Conservation (phyloP, 2,113 vertebrate genomes). For the Phylloscopus whistleri region DNA sequence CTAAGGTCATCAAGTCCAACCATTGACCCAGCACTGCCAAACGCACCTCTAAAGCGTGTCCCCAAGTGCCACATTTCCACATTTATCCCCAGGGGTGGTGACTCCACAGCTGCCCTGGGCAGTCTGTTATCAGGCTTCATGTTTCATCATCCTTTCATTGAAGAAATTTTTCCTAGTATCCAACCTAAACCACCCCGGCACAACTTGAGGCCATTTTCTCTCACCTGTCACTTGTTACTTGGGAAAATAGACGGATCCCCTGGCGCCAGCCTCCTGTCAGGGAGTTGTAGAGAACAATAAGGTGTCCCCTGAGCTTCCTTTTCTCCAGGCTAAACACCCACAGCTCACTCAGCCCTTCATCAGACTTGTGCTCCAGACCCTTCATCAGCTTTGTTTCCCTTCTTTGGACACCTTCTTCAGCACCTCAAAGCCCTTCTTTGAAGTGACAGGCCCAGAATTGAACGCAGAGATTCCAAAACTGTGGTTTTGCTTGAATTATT, state of each 20-base stretch:
- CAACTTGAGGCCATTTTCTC: neutral
- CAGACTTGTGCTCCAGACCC: neutral
- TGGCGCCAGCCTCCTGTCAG: neutral
- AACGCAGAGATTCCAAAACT: neutral
- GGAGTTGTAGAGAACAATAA: neutral
- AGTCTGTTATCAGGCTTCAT: neutral
- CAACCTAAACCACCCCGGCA: neutral
- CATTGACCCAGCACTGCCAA: neutral
- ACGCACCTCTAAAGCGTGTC: neutral
- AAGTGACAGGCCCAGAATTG: neutral
- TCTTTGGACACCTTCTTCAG: neutral
- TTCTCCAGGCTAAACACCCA: neutral
- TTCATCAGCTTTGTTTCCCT: neutral
- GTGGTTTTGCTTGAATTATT: neutral
- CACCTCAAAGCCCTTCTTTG: neutral
- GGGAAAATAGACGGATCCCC: neutral
- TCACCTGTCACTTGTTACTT: neutral
- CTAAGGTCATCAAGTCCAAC: neutral
- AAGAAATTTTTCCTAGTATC: neutral
- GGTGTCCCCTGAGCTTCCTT: neutral
- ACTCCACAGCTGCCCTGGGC: neutral
- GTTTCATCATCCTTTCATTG: neutral
- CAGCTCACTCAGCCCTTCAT: neutral
- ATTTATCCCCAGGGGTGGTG: neutral
- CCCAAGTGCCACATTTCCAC: neutral